These are phyloP conservation scores for Asarcornis scutulata DNA, from an alignment of 2,113 vertebrate species.

Conservation along the genomic window DNA sequence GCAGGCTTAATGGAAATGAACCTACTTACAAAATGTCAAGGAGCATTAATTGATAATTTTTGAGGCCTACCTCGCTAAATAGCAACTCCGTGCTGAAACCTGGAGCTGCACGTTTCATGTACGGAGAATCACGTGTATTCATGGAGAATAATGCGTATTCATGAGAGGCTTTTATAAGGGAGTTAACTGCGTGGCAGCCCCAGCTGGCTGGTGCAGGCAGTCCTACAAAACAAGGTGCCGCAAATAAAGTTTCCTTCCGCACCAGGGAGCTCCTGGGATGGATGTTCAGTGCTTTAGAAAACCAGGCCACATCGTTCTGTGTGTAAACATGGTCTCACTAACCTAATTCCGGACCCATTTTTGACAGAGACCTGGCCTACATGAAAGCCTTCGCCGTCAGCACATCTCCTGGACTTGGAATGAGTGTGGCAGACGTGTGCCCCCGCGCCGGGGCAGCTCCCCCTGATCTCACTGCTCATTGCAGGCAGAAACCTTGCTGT, in stretches of 20 bases:
- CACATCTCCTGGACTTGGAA: background rate
- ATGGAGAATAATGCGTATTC: slow-evolving; percentile 54
- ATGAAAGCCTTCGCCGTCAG: background rate
- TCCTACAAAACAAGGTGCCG: background rate
- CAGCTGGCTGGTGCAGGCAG: background rate
- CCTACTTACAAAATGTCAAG: slow-evolving; percentile 51
- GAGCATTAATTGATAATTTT: slow-evolving; percentile 60
- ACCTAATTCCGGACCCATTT: slow-evolving; percentile 49
- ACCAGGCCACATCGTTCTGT: background rate
- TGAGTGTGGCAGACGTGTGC: fast-evolving
- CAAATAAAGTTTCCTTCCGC: slow-evolving; percentile 31
- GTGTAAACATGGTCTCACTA: slow-evolving; percentile 22
- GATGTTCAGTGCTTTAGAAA: slow-evolving; percentile 13
- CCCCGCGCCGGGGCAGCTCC: background rate
- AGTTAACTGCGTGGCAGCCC: background rate
- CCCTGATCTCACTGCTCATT: too few relatives aligned
- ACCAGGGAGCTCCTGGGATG: background rate
- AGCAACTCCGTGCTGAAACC: background rate
- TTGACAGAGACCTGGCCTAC: background rate
- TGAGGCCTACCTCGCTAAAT: slow-evolving; percentile 19
- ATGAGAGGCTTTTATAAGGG: slow-evolving; percentile 32
- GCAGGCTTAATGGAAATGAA: slow-evolving; percentile 35
- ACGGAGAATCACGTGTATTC: slow-evolving; percentile 55
- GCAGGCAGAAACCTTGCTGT: background rate
- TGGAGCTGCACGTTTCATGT: slow-evolving; percentile 14